Conservation (phyloP, 2,888 invertebrate species). For the Lasioglossum calceatum region DNA sequence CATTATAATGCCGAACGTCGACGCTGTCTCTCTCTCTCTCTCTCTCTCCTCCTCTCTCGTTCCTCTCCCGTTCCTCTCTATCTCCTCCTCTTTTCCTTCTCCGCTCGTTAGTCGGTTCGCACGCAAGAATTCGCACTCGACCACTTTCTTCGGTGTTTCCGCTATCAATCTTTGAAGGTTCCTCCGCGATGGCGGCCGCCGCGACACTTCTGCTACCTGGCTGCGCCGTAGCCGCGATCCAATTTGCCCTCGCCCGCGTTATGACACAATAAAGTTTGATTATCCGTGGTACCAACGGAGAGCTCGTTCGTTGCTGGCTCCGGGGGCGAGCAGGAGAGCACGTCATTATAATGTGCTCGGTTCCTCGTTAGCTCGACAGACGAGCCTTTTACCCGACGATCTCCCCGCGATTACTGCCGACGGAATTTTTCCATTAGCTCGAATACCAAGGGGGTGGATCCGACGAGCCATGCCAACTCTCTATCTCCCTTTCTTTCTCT, state of each 20-base stretch:
- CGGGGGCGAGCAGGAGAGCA: conserved; percentile 55
- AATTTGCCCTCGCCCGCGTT: conserved; percentile 54
- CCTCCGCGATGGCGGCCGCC: conserved; percentile 15
- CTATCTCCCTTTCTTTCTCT: neutral
- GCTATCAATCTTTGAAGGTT: conserved; percentile 59
- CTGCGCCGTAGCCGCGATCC: conserved; percentile 46
- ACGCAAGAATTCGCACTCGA: conserved; percentile 69
- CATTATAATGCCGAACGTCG: conserved; percentile 69
- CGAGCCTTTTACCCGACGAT: conserved; percentile 51
- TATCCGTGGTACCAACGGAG: conserved; percentile 53
- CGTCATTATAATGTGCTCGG: conserved; percentile 68
- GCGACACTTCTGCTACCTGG: conserved; percentile 46
- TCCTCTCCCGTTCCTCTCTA: neutral
- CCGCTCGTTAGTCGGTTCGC: conserved; percentile 63
- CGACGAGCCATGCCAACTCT: neutral
- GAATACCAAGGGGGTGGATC: conserved; percentile 16
- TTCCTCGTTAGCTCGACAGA: conserved; percentile 63
- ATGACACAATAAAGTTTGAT: conserved; percentile 66
- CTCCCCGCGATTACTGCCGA: conserved; percentile 45
- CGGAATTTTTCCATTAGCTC: conserved; percentile 59
- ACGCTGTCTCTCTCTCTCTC: neutral
- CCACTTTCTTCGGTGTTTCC: conserved; percentile 64
- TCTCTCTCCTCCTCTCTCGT: neutral
- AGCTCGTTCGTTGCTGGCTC: conserved; percentile 34
- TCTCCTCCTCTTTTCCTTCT: conserved; percentile 14